Conservation (phyloP, 64 coral and sea anemone genomes). For the Montipora sp. region DNA sequence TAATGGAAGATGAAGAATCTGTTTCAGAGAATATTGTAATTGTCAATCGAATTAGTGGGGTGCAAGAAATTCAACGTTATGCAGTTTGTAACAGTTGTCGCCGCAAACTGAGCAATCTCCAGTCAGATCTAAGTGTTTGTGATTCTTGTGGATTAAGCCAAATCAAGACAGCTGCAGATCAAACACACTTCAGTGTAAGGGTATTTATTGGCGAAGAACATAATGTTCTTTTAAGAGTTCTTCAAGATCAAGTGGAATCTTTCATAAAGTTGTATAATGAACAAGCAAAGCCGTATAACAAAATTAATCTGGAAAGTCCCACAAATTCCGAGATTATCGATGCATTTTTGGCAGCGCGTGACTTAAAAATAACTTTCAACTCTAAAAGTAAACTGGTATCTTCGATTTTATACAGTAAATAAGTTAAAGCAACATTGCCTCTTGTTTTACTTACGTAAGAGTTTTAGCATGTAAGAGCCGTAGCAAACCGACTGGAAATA, state of each 20-base stretch:
- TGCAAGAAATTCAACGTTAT: not conserved
- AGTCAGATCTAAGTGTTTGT: not conserved
- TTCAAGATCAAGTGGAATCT: not conserved
- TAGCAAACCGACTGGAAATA: too few species aligned
- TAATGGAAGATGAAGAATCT: not conserved
- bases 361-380: slow-evolving; percentile 12
- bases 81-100: not conserved
- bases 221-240: not conserved
- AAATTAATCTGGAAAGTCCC: not conserved
- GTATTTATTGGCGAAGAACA: not conserved
- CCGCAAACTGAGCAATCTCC: not conserved
- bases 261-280: slow-evolving; percentile 19
- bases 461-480: too few species aligned
- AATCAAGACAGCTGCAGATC: not conserved
- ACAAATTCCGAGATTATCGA: not conserved
- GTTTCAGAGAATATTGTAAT: not conserved
- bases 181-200: slow-evolving; percentile 1
- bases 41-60: not conserved
- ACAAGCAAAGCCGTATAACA: slow-evolving; percentile 2
- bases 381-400: not conserved
- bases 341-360: slow-evolving; percentile 9
- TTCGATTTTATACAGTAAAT: too few species aligned
- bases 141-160: not conserved
- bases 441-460: too few species aligned
- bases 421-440: too few species aligned